Conservation (phyloP, 1,140 invertebrate species). For the Sinella curviseta region DNA sequence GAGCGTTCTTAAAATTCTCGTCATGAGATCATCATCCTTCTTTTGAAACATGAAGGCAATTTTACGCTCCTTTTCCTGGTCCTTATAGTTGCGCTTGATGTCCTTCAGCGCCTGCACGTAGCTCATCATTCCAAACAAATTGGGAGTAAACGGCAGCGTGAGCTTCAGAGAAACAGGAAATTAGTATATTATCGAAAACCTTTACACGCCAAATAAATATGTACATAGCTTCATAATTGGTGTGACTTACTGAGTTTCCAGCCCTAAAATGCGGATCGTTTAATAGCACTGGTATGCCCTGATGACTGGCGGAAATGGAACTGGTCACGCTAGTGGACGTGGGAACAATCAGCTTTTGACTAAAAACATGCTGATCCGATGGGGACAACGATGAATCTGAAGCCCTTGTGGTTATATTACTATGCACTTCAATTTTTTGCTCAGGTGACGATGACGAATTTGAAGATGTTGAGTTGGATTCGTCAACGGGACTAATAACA, state of each 20-base stretch:
- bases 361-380: neutral
- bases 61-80: neutral
- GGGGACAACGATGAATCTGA: neutral
- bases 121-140: neutral
- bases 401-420: neutral
- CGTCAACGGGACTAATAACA: neutral
- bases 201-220: too few species aligned
- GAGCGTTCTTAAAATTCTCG: neutral
- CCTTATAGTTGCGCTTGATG: slow-evolving; percentile 13
- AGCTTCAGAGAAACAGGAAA: neutral
- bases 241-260: neutral
- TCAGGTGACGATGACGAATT: neutral
- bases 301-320: neutral
- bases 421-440: neutral
- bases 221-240: too few species aligned
- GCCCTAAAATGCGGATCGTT: neutral
- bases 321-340: neutral
- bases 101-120: slow-evolving; percentile 8
- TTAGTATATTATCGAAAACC: neutral
- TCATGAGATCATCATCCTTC: neutral
- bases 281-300: neutral
- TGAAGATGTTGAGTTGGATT: neutral
- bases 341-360: neutral
- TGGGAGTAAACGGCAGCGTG: neutral
- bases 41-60: neutral